phyloP scores from a whole-genome alignment of 2,113 vertebrate genomes.

The Glareola pratincola region DNA sequence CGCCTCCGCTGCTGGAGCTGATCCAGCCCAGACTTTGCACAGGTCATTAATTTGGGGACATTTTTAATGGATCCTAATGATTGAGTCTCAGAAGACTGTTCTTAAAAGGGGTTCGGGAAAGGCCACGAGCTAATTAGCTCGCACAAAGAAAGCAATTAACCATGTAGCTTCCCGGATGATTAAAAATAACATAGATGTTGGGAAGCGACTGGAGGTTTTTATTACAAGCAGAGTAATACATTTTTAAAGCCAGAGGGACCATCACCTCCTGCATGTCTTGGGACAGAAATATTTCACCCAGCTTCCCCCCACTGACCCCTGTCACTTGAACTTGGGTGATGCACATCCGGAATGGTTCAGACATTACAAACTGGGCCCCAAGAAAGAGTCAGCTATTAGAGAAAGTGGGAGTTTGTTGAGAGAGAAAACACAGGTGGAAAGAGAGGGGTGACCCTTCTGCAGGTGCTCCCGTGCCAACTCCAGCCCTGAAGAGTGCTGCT shows the following conservation, averaged over 20 bases:
- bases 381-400: background rate
- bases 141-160: constrained; percentile 34
- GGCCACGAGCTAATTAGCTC: constrained; percentile 47
- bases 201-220: background rate
- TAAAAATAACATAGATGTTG: constrained; percentile 1
- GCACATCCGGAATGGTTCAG: background rate
- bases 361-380: background rate
- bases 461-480: background rate
- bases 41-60: constrained; percentile 45
- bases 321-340: background rate
- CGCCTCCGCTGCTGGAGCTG: background rate
- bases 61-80: constrained; percentile 59
- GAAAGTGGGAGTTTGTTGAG: background rate
- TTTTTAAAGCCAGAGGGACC: background rate
- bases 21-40: constrained; percentile 16
- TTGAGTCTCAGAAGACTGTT: constrained; percentile 1
- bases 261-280: background rate
- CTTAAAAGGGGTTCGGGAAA: constrained; percentile 33
- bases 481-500: background rate
- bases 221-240: background rate
- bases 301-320: background rate
- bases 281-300: background rate
- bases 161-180: constrained; percentile 3
- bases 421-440: background rate
- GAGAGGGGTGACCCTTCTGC: background rate